Evolutionary conservation across 2,797 vertebrate species (phyloP), one percentile per base, ranked within the genome.

Genomic region (Leptoclinus maculatus): DNA sequence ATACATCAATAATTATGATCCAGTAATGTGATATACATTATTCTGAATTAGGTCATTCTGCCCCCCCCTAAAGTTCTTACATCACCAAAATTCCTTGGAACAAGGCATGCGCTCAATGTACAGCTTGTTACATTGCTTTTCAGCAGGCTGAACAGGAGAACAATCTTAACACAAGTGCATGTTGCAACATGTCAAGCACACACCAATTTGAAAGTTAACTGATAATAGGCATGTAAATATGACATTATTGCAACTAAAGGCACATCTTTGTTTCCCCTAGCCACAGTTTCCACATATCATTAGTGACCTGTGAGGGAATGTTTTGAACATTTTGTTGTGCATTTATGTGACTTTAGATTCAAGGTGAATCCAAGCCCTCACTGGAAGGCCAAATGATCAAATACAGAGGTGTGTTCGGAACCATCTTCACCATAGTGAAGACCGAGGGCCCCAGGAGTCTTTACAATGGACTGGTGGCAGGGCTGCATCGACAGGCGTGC

Each of bases 401-500:
- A 41, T 96, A 95, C 80, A 91, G 91, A 69, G 96, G 96, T 2
- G 95, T 96, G 56, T 94, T 95, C 51, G 95, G 95, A 74, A 96
- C 96, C 66, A 93, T 96, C 32, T 62, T 83, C 79, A 95, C 95
- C 83, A 96, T 96, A 86, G 93, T 95, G 84, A 93, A 84, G 75
- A 94, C 87, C 0, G 94, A 96, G 80, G 96, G 95, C 1, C 84
- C 92, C 0, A 75, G 91, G 74, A 95, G 94, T 56, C 92, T 96
- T 34, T 96, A 96, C 91, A 96, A 78, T 0, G 95, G 95, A 1
- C 85, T 96, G 76, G 93, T 95, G 80, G 95, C 96, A 0, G 96
- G 96, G 14, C 94, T 96, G 29, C 96, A 96, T 39, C 88, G 96
- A 27, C 96, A 96, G 87, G 96, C 96, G 94, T 92, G 94, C 78